Evolutionary conservation across 1,140 invertebrate species (phyloP).

Genomic region (Hypsibius dujardini): DNA sequence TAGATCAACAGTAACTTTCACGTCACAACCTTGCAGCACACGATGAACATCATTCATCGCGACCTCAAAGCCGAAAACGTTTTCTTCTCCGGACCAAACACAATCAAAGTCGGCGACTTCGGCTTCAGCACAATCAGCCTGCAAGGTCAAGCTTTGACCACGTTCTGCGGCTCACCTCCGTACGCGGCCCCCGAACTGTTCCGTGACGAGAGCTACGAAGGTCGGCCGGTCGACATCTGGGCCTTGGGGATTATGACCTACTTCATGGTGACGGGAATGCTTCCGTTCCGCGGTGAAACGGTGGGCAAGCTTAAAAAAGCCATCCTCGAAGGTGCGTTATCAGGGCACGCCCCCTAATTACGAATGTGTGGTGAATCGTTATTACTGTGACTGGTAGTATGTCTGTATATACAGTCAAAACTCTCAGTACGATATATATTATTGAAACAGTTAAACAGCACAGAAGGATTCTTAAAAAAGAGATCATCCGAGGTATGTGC

Average conservation of each 20-base stretch:
- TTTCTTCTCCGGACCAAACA: conserved; percentile 40
- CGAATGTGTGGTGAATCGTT: too few species aligned
- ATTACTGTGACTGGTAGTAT: too few species aligned
- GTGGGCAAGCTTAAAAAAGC: conserved; percentile 47
- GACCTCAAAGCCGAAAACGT: conserved; percentile 75
- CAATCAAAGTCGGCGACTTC: conserved; percentile 56
- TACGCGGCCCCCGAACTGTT: conserved; percentile 71
- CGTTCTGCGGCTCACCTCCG: conserved; percentile 71
- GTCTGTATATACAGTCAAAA: too few species aligned
- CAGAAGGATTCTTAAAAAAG: too few species aligned
- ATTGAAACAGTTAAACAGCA: too few species aligned
- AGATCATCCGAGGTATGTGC: too few species aligned
- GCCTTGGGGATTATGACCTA: conserved; percentile 60
- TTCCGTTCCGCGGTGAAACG: conserved; percentile 53
- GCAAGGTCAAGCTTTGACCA: conserved; percentile 47
- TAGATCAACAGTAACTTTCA: background rate
- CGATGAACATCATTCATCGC: conserved; percentile 58
- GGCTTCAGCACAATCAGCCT: conserved; percentile 47
- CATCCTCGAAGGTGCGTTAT: conserved; percentile 47
- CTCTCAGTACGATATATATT: too few species aligned
- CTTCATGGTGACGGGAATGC: conserved; percentile 56
- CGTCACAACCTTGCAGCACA: conserved; percentile 40
- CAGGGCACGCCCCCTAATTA: too few species aligned
- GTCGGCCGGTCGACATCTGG: conserved; percentile 61
- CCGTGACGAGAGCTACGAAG: conserved; percentile 51